Conservation (phyloP, 1,140 invertebrate genomes). For the Scaptomyza graminum region DNA sequence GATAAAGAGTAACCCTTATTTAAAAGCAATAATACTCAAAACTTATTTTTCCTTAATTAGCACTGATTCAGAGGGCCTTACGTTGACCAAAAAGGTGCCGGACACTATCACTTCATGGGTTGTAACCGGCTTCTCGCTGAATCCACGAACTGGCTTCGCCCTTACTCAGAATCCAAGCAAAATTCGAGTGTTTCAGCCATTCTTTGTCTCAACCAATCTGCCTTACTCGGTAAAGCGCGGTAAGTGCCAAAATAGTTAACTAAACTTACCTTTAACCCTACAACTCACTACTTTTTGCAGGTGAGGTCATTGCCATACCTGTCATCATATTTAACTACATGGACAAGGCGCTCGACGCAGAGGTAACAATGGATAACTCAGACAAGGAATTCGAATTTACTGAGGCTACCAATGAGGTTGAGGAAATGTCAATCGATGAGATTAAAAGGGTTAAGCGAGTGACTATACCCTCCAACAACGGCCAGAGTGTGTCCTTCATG, state of each 20-base stretch:
- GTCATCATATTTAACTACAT: constrained; percentile 81
- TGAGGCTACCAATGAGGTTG: constrained; percentile 85
- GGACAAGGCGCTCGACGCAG: constrained; percentile 89
- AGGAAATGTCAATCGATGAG: constrained; percentile 85
- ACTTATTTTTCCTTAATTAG: constrained; percentile 20
- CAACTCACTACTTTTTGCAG: constrained; percentile 23
- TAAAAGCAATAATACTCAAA: neutral
- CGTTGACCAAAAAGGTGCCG: constrained; percentile 87
- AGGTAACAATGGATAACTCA: constrained; percentile 93
- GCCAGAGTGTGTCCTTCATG: constrained; percentile 91
- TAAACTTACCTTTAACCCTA: too few species aligned
- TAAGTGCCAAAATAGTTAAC: constrained; percentile 3
- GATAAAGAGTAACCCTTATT: neutral
- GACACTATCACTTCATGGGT: constrained; percentile 97
- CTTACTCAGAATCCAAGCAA: constrained; percentile 89
- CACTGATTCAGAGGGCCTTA: constrained; percentile 54
- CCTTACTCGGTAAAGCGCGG: constrained; percentile 94
- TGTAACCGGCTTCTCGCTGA: constrained; percentile 95
- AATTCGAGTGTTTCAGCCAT: constrained; percentile 94
- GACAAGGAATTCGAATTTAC: constrained; percentile 92
- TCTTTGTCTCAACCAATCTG: constrained; percentile 92
- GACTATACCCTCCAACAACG: constrained; percentile 88
- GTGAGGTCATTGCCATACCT: constrained; percentile 79
- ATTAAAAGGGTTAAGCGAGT: constrained; percentile 87
- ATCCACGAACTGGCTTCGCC: constrained; percentile 92